Evolutionary conservation across 2,113 vertebrate species (phyloP).

Genomic region (Conger conger): DNA sequence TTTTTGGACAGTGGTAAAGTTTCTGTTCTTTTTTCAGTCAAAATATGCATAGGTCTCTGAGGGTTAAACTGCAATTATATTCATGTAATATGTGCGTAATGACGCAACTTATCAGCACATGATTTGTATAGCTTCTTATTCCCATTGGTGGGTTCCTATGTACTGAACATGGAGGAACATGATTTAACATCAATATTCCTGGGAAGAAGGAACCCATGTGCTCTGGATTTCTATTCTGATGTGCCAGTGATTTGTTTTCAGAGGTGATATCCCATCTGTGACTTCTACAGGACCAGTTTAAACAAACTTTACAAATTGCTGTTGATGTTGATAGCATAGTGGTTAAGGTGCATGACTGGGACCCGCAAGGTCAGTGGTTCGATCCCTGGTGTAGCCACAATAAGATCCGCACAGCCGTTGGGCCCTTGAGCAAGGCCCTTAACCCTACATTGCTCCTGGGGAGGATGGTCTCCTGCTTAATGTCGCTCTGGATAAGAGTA

Average conservation of each 20-base stretch:
- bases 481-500: too few species aligned
- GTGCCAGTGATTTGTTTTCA: constrained; percentile 29
- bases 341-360: too few species aligned
- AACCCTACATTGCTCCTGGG: too few species aligned
- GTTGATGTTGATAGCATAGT: neutral
- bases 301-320: too few species aligned
- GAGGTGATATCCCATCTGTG: constrained; percentile 33
- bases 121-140: neutral
- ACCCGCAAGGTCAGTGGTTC: too few species aligned
- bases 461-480: too few species aligned
- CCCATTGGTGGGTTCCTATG: neutral
- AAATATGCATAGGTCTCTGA: too few species aligned
- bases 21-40: too few species aligned
- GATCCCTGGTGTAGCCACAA: too few species aligned
- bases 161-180: neutral
- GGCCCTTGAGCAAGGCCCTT: constrained; percentile 41
- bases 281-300: constrained; percentile 31
- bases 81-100: constrained; percentile 13
- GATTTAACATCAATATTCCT: constrained; percentile 25
- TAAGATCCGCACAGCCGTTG: too few species aligned
- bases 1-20: too few species aligned
- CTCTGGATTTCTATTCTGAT: neutral
- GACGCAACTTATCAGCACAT: neutral
- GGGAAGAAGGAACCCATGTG: constrained; percentile 15
- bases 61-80: neutral